phyloP scores from a whole-genome alignment of 2,797 vertebrate species.

The Brotula barbata region DNA sequence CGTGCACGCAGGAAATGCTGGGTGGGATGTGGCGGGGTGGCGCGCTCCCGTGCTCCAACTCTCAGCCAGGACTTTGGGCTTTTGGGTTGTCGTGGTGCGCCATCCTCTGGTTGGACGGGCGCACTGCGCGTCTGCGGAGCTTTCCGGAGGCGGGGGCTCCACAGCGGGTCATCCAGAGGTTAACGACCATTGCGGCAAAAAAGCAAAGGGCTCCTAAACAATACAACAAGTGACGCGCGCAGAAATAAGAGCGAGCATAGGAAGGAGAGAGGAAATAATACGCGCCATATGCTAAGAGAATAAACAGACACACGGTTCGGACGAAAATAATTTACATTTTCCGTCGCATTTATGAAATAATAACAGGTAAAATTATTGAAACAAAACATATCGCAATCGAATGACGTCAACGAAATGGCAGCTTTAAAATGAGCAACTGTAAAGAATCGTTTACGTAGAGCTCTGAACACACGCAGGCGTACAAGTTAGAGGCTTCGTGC shows the following conservation, averaged over 20 bases:
- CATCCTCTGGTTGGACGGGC: slow-evolving; percentile 84
- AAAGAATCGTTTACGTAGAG: slow-evolving; percentile 22
- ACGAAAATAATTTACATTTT: not conserved
- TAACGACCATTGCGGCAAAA: slow-evolving; percentile 93
- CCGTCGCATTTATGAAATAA: slow-evolving; percentile 26
- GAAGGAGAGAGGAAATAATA: slow-evolving; percentile 51
- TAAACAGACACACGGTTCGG: slow-evolving; percentile 45
- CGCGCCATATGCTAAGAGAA: slow-evolving; percentile 55
- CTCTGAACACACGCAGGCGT: slow-evolving; percentile 21
- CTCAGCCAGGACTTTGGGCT: slow-evolving; percentile 50
- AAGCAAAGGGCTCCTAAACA: slow-evolving; percentile 74
- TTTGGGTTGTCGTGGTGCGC: slow-evolving; percentile 88
- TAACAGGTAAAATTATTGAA: slow-evolving; percentile 33
- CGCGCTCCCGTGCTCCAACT: slow-evolving; percentile 71
- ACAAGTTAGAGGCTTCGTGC: too few species aligned
- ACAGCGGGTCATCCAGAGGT: slow-evolving; percentile 91
- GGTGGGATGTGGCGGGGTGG: slow-evolving; percentile 84
- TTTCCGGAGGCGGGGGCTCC: slow-evolving; percentile 68
- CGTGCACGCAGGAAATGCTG: slow-evolving; percentile 91
- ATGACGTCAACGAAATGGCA: slow-evolving; percentile 17
- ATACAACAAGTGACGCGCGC: slow-evolving; percentile 73
- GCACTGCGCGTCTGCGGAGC: slow-evolving; percentile 74
- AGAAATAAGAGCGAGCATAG: slow-evolving; percentile 49
- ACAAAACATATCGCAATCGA: slow-evolving; percentile 27
- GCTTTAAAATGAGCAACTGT: slow-evolving; percentile 23